Percentiles rank a stretch among this genome's conserved stretches.
Conservation (phyloP, 2,888 invertebrate species). For the Bembecia ichneumoniformis region DNA sequence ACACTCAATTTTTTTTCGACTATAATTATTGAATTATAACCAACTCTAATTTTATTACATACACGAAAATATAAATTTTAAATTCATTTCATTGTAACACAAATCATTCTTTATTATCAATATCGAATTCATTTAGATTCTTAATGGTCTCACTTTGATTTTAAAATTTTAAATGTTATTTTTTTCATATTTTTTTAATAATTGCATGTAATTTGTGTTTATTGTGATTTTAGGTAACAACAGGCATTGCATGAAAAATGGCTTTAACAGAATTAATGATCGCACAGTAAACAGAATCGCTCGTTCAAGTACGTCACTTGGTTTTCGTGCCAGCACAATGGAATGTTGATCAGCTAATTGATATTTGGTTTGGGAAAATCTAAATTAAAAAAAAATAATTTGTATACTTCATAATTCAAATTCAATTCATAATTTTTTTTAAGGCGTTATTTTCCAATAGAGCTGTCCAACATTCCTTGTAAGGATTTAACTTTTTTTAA, state of each 20-base stretch:
- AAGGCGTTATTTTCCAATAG: too few species aligned
- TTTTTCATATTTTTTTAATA: constrained; percentile 11
- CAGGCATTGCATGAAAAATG: constrained; percentile 57
- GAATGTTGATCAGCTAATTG: not conserved
- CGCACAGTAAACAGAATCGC: constrained; percentile 43
- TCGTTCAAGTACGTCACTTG: constrained; percentile 54
- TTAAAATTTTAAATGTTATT: not conserved
- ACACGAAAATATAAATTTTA: too few species aligned
- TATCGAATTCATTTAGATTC: not conserved
- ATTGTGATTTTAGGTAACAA: constrained; percentile 46
- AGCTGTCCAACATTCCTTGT: too few species aligned
- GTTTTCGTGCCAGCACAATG: not conserved
- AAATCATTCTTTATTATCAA: not conserved
- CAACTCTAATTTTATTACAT: too few species aligned
- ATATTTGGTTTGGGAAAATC: too few species aligned
- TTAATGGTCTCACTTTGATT: not conserved
- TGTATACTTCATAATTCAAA: too few species aligned
- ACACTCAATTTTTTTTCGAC: too few species aligned
- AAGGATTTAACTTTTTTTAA: too few species aligned
- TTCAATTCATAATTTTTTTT: too few species aligned
- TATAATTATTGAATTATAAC: too few species aligned
- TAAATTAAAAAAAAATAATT: too few species aligned
- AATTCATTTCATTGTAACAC: too few species aligned
- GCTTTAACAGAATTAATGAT: constrained; percentile 55
- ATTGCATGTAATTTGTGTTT: constrained; percentile 36